Conservation (phyloP, 2,888 invertebrate genomes). For the Nasonia oneida region DNA sequence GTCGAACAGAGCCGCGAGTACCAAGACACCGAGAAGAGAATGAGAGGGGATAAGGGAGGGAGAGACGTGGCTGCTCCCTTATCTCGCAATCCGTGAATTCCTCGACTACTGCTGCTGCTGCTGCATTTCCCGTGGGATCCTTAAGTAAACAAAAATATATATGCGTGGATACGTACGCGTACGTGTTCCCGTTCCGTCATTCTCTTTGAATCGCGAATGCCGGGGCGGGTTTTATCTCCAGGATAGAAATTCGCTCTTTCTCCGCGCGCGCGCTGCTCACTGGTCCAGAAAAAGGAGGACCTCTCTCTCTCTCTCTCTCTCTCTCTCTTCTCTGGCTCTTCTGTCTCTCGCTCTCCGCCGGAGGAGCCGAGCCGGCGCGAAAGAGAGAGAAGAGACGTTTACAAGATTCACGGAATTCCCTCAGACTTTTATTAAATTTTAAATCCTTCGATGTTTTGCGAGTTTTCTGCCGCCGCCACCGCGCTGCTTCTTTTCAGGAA, state of each 20-base stretch:
- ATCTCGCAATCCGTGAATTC: slow-evolving; percentile 44
- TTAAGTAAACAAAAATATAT: slow-evolving; percentile 56
- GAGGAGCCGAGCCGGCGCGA: background rate
- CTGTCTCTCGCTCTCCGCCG: background rate
- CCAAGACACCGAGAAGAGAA: background rate
- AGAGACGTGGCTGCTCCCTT: slow-evolving; percentile 3
- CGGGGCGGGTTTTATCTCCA: slow-evolving; percentile 55
- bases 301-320: background rate
- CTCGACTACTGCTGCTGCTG: background rate
- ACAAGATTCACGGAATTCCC: slow-evolving; percentile 62
- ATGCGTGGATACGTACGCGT: background rate
- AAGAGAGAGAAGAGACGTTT: slow-evolving; percentile 52
- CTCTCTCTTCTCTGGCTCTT: background rate
- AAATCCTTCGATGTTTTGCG: slow-evolving; percentile 61
- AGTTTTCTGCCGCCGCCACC: slow-evolving; percentile 27
- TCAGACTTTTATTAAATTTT: slow-evolving; percentile 63
- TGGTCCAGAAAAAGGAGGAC: slow-evolving; percentile 48
- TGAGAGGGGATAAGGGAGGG: background rate
- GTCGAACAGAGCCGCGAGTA: background rate
- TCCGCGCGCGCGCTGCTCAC: background rate
- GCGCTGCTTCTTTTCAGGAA: background rate
- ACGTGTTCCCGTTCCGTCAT: slow-evolving; percentile 54
- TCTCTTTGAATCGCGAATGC: slow-evolving; percentile 60
- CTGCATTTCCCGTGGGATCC: slow-evolving; percentile 53
- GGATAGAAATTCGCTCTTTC: slow-evolving; percentile 51